Conservation (phyloP, 2,888 invertebrate genomes). For the Watsonalla cultraria region DNA sequence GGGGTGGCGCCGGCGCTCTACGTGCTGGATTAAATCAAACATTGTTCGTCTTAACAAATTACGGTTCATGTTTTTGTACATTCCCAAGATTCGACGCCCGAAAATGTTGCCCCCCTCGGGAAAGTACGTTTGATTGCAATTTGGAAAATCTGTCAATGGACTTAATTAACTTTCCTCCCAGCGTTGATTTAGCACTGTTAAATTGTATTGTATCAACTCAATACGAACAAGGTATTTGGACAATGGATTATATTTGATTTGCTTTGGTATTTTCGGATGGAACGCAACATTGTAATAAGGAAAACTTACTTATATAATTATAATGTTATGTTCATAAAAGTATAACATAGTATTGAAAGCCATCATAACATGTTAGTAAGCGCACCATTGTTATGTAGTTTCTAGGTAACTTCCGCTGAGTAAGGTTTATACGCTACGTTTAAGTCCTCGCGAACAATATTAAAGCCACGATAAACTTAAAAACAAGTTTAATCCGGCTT, state of each 20-base stretch:
- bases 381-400: constrained; percentile 38
- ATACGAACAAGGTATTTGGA: too few relatives aligned
- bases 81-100: constrained; percentile 52
- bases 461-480: constrained; percentile 74
- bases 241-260: too few relatives aligned
- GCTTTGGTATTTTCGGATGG: too few relatives aligned
- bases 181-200: neutral
- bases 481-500: constrained; percentile 74
- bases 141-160: constrained; percentile 37
- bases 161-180: constrained; percentile 20
- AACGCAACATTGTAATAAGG: too few relatives aligned
- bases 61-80: constrained; percentile 67
- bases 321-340: too few relatives aligned
- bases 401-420: constrained; percentile 39
- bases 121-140: constrained; percentile 53
- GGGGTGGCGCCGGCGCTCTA: constrained; percentile 42
- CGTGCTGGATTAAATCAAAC: constrained; percentile 75
- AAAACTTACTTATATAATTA: too few relatives aligned
- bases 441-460: constrained; percentile 71
- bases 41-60: constrained; percentile 76
- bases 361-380: constrained; percentile 29
- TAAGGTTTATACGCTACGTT: constrained; percentile 60
- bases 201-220: constrained; percentile 9
- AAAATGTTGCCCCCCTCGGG: constrained; percentile 49
- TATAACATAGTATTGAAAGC: constrained; percentile 22